Conservation (phyloP, 2,113 vertebrate genomes). For the Corythornis madagascariensis region DNA sequence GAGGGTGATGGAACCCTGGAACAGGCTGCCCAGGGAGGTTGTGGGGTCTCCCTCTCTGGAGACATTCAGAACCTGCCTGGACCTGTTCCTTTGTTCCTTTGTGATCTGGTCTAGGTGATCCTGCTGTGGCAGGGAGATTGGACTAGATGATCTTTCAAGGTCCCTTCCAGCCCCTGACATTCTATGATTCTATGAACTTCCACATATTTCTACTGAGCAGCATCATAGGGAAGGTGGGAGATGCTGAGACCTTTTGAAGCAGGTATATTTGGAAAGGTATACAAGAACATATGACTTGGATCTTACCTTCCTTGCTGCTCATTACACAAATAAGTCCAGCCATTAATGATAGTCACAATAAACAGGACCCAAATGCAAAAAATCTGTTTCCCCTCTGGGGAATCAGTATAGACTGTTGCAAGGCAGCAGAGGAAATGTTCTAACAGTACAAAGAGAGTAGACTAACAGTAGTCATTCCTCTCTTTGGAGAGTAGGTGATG, state of each 20-base stretch:
- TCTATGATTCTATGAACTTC: not conserved
- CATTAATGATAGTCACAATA: not conserved
- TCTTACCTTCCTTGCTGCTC: not conserved
- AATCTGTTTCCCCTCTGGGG: not conserved
- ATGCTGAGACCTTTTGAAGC: not conserved
- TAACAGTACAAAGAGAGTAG: too few relatives aligned
- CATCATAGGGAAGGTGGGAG: not conserved
- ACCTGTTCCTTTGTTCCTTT: too few relatives aligned
- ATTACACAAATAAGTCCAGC: not conserved
- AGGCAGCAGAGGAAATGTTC: slow-evolving; percentile 33
- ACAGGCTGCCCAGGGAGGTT: too few relatives aligned
- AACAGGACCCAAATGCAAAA: not conserved
- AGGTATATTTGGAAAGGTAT: not conserved
- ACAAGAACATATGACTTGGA: not conserved
- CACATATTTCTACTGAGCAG: not conserved
- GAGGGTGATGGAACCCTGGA: too few relatives aligned
- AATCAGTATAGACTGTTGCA: not conserved
- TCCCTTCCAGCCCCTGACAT: too few relatives aligned
- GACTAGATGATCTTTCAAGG: too few relatives aligned
- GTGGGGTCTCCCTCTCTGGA: too few relatives aligned
- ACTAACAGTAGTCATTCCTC: not conserved
- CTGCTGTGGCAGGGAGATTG: too few relatives aligned
- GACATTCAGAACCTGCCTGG: too few relatives aligned
- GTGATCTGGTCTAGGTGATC: too few relatives aligned
- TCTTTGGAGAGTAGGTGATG: slow-evolving; percentile 30